These are phyloP conservation scores for Oryzias melastigma DNA, from an alignment of 2,113 vertebrate genomes.

Conservation along the genomic window DNA sequence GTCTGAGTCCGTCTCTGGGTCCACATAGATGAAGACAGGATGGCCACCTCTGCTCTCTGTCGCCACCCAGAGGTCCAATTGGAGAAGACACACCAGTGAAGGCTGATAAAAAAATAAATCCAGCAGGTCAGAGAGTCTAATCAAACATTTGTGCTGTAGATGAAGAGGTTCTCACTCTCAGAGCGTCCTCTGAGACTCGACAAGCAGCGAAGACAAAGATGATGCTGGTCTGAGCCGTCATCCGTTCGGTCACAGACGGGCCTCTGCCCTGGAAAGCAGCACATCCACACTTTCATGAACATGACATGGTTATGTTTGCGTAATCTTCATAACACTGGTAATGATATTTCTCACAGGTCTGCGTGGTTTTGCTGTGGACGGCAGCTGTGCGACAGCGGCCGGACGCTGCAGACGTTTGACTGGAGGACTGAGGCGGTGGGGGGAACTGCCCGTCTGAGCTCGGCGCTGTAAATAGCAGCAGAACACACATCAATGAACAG, in stretches of 20 bases:
- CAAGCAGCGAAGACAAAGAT: conserved; percentile 44
- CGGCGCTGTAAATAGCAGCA: conserved; percentile 24
- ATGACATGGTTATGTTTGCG: too few species aligned
- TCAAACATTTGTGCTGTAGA: too few species aligned
- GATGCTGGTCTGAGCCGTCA: conserved; percentile 15
- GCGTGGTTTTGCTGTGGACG: conserved; percentile 48
- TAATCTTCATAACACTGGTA: too few species aligned
- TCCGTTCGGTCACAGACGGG: conserved; percentile 10
- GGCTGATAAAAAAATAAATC: neutral
- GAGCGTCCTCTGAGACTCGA: conserved; percentile 6
- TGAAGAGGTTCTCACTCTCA: conserved; percentile 49
- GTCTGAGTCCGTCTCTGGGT: neutral
- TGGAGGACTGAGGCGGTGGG: conserved; percentile 7
- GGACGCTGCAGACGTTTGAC: conserved; percentile 42
- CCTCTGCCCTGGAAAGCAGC: conserved; percentile 40
- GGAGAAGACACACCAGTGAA: neutral
- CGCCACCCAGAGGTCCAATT: conserved; percentile 22
- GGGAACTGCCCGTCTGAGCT: conserved; percentile 30
- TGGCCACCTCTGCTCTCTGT: conserved; percentile 3
- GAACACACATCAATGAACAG: neutral
- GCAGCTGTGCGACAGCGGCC: neutral
- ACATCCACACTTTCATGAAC: too few species aligned
- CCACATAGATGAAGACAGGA: conserved; percentile 43
- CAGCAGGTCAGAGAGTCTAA: neutral
- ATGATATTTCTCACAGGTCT: conserved; percentile 67